Evolutionary conservation across 2,888 invertebrate genomes (phyloP).

Genomic region (Clusia tigrina): DNA sequence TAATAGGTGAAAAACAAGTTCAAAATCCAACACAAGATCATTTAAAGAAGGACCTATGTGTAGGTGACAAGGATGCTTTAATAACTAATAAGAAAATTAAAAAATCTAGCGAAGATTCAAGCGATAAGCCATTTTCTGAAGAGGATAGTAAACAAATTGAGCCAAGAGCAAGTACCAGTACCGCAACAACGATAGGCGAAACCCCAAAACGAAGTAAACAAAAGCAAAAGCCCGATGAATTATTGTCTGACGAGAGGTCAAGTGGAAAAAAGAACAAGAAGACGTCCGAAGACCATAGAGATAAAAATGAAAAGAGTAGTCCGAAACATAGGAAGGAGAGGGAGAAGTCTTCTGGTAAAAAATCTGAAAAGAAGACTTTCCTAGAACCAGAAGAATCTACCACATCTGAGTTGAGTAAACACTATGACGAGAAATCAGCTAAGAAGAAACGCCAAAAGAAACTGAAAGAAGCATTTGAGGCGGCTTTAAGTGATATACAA

Average conservation of each 20-base stretch:
- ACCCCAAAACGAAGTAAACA: neutral
- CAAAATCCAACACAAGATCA: neutral
- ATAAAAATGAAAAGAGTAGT: conserved; percentile 2
- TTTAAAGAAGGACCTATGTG: neutral
- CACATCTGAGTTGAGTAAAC: conserved; percentile 1
- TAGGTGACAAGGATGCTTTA: neutral
- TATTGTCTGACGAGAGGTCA: neutral
- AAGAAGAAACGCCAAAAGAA: conserved; percentile 42
- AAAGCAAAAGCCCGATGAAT: conserved; percentile 7
- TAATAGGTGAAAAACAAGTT: no score
- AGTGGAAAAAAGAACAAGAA: conserved; percentile 5
- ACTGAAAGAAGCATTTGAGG: conserved; percentile 41
- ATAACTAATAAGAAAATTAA: neutral
- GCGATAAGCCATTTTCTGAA: neutral
- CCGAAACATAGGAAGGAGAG: conserved; percentile 20
- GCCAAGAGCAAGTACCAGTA: no score
- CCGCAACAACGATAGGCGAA: neutral
- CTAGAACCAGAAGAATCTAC: conserved; percentile 21
- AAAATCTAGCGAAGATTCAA: neutral
- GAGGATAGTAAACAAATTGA: neutral
- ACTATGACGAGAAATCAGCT: conserved; percentile 34
- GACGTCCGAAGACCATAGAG: neutral
- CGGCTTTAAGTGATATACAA: conserved; percentile 25
- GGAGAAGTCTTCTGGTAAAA: conserved; percentile 10
- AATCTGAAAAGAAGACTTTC: conserved; percentile 26